Conservation (phyloP, 2,113 vertebrate species). For the Leptodactylus fuscus region DNA sequence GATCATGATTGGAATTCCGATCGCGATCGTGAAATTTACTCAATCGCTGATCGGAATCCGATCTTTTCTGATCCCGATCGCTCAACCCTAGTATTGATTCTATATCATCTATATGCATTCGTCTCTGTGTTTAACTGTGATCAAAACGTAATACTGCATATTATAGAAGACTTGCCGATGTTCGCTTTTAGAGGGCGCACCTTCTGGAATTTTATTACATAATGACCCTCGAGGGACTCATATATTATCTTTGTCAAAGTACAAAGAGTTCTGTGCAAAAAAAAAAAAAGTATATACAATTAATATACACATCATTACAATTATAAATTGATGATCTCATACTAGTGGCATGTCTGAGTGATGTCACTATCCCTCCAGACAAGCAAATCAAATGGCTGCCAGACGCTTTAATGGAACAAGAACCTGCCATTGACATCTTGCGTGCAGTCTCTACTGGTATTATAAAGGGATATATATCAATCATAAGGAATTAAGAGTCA, state of each 20-base stretch:
- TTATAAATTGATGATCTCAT: conserved; percentile 11
- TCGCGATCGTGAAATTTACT: too few relatives aligned
- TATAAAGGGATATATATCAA: not conserved
- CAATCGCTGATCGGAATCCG: too few relatives aligned
- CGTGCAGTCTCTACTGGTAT: not conserved
- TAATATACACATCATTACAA: conserved; percentile 9
- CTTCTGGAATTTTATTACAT: not conserved
- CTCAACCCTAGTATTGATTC: too few relatives aligned
- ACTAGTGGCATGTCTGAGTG: conserved; percentile 3
- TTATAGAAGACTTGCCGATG: not conserved
- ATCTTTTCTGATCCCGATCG: too few relatives aligned
- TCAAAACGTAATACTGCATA: not conserved
- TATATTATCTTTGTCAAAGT: not conserved
- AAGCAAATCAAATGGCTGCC: conserved; percentile 22
- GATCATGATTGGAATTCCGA: too few relatives aligned
- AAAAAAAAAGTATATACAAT: conserved; percentile 12
- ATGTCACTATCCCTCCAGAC: not conserved
- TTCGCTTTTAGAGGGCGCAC: not conserved
- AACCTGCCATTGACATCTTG: not conserved
- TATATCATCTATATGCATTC: not conserved
- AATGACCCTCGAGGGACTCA: not conserved
- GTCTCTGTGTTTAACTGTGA: not conserved
- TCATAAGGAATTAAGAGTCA: not conserved
- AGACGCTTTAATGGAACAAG: not conserved
- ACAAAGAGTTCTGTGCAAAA: not conserved